These are phyloP conservation scores for Amphibalanus amphitrite DNA, from an alignment of 1,140 invertebrate genomes.

Conservation along the genomic window DNA sequence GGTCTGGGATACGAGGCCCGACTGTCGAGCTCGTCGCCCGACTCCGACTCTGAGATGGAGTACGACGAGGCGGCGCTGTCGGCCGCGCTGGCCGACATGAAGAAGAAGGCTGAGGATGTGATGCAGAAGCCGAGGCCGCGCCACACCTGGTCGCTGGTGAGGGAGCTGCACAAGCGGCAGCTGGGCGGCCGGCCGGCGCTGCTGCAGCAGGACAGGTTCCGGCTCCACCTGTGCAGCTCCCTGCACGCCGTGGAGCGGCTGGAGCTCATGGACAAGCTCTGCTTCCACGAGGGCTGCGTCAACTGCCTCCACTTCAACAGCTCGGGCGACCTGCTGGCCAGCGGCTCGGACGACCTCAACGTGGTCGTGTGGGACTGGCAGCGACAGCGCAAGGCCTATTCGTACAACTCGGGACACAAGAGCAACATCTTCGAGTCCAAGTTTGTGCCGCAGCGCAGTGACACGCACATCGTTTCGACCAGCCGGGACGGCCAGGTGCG, in stretches of 20 bases:
- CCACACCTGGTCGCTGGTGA: neutral
- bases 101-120: neutral
- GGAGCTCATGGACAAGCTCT: constrained; percentile 55
- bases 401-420: constrained; percentile 57
- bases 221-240: constrained; percentile 41
- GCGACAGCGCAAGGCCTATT: constrained; percentile 38
- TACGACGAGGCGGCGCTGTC: too few relatives aligned
- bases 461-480: constrained; percentile 46
- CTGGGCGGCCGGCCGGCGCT: too few relatives aligned
- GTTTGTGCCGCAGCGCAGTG: constrained; percentile 23
- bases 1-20: too few relatives aligned
- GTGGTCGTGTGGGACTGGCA: constrained; percentile 85
- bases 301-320: constrained; percentile 82
- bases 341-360: constrained; percentile 75
- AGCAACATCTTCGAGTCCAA: constrained; percentile 80
- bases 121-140: neutral
- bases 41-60: too few relatives aligned
- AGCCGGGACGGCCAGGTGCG: constrained; percentile 74
- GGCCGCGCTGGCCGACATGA: too few relatives aligned
- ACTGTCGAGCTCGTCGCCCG: too few relatives aligned
- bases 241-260: constrained; percentile 63
- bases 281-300: constrained; percentile 71
- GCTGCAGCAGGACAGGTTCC: neutral
- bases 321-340: constrained; percentile 52
- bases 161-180: neutral